A percentile compares a stretch with the other conserved stretches of the same genome.
These are phyloP conservation scores for Podargus strigoides DNA, from an alignment of 2,797 vertebrate genomes.

Conservation along the genomic window DNA sequence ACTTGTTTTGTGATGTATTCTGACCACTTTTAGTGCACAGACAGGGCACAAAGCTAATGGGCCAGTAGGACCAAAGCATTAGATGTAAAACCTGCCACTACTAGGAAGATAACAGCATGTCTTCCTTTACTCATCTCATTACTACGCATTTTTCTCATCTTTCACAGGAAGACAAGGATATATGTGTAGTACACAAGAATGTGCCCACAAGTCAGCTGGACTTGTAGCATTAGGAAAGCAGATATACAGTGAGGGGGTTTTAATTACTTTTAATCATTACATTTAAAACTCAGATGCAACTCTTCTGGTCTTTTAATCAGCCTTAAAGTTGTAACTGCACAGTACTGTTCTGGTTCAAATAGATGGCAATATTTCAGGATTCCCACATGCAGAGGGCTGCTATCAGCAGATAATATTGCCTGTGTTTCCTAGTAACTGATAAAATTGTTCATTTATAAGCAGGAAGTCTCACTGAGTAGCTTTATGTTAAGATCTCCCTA, in stretches of 20 bases:
- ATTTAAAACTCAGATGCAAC: not conserved
- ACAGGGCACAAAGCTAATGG: not conserved
- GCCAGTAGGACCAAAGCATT: not conserved
- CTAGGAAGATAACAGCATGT: not conserved
- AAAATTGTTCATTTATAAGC: not conserved
- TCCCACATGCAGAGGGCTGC: not conserved
- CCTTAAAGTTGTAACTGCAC: not conserved
- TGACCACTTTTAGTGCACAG: not conserved
- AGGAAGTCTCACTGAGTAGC: not conserved
- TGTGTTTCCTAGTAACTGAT: slow-evolving; percentile 42
- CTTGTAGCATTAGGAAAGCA: not conserved
- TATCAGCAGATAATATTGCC: not conserved
- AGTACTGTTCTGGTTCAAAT: not conserved
- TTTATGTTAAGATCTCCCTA: not conserved
- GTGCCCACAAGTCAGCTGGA: not conserved
- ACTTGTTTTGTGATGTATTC: not conserved
- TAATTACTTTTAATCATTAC: not conserved
- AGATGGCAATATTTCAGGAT: not conserved
- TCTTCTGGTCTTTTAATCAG: not conserved
- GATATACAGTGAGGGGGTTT: not conserved
- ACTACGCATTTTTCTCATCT: not conserved
- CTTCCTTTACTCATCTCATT: not conserved
- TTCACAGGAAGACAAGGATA: not conserved
- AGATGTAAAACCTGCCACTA: not conserved
- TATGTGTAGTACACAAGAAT: not conserved